Evolutionary conservation across 2,113 vertebrate genomes (phyloP), one percentile per base, ranked within the genome.

Genomic region (Neodontobutis hainanensis): DNA sequence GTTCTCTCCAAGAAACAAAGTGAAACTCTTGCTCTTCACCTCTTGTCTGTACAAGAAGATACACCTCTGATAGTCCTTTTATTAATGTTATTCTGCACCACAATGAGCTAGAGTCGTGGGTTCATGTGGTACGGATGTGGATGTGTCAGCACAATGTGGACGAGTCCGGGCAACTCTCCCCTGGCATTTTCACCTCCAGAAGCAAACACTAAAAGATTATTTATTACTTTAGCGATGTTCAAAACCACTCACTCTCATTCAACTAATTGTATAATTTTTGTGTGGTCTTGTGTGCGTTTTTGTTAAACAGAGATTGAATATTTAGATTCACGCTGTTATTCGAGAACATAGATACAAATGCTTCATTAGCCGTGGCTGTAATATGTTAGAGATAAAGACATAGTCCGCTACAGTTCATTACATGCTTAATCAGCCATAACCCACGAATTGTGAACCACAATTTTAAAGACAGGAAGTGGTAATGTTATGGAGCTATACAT

Each of bases 181-280:
- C 8, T 44, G 50, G 90, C 91, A 34, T 78, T 53, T 44, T 36
- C 7, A 82, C 89, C 91, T 92, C 92, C 15, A 45, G 61, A 73
- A 61, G 65, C 78, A 62, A 68, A 66, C 36, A 61, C 11, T 53
- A 59, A 73, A 64, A 69, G 15, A 52, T 60, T 35, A 56, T 72
- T 76, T 70, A 65, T 63, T 50, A 49, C 45, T 72, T 27, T 63
- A 60, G 88, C 53, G 85, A 87, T 94, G 91, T 93, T 90, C 82
- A 90, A 92, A 93, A 63, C 19, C 3, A 2, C 40, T 34, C 12
- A 47, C 36, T 48, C n/a, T 16, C 3, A 8, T 27, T 27, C 4
- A 15, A 49, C 14, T 48, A 40, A 40, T 40, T 5, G 38, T 40
- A 6, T 40, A 8, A 8, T 40, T 40, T 40, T 40, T 40, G 38